Base-by-base conservation (phyloP, 2,797 vertebrate species). In the Cynodonichthys magdalenae region DNA sequence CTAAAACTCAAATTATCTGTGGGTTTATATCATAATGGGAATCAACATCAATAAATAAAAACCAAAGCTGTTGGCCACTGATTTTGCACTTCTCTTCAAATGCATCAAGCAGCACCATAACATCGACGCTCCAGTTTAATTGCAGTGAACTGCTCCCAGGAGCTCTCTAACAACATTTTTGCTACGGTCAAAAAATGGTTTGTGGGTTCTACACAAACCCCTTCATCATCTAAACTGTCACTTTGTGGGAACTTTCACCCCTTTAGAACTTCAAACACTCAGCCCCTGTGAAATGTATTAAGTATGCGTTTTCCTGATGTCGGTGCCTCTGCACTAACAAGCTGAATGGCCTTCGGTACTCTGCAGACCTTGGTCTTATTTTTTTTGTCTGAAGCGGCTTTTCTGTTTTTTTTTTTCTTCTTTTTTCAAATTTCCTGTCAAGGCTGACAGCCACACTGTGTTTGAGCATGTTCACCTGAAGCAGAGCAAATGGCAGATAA, bases 101-200 rank as follows among this genome's bases (percentile, higher is more conserved):
- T 53, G 90, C 89, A 88, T 88, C 87, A 86, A 83, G 85, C 80
- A 88, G 73, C 70, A 73, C 74, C 34, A 36, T 82, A 84, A 89
- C 85, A 83, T 80, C 86, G 89, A 89, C 55, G 46, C 87, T 71
- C 68, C 78, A 62, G 78, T 90, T 89, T 91, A 91, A 90, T 91
- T 90, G 90, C 83, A 46, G 55, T 15, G 5, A 90, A 91, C 82
- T 82, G 66, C 89, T 90, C 89, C 83, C 87, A 65, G 57, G 80
- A 66, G 86, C 73, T 89, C 75, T 83, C 61, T 81, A 87, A 89
- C 69, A 82, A 81, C 69, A 66, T 83, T 87, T 81, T 64, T 71
- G 67, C 66, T 75, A 76, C 81, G 77, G 67, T 78, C 74, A 84
- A 67, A 24, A 81, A 85, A 83, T 78, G 68, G 82, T 87, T 82